These are phyloP conservation scores for Macquaria australasica DNA, from an alignment of 2,113 vertebrate species.

Conservation along the genomic window DNA sequence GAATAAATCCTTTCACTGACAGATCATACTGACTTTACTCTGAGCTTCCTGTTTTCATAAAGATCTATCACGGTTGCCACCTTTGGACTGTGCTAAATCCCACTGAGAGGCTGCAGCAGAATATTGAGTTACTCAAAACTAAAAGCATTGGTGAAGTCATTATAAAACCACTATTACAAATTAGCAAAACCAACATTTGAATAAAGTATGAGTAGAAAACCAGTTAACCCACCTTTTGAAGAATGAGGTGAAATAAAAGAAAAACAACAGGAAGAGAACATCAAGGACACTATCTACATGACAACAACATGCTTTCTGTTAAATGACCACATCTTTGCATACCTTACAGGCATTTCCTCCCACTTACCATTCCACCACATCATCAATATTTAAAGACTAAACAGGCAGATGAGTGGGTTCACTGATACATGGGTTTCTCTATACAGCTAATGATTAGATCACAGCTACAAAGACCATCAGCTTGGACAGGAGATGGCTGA, in stretches of 20 bases:
- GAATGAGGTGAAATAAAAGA: background rate
- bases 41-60: conserved; percentile 8
- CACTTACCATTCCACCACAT: background rate
- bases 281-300: background rate
- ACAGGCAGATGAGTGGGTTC: conserved; percentile 1
- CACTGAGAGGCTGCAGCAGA: conserved; percentile 9
- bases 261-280: background rate
- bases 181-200: background rate
- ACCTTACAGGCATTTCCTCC: conserved; percentile 5
- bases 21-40: background rate
- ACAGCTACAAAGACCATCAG: conserved; percentile 23
- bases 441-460: conserved; percentile 42
- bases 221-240: background rate
- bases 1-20: background rate
- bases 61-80: background rate
- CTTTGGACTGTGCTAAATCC: conserved; percentile 18
- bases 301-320: background rate
- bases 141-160: background rate
- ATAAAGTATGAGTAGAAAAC: background rate
- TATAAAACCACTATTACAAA: background rate
- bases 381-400: background rate
- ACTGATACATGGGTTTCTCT: background rate
- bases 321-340: background rate
- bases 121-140: background rate
- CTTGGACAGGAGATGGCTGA: conserved; percentile 17